Evolutionary conservation across 2,888 invertebrate genomes (phyloP), one percentile per base, ranked within the genome.

Genomic region (Apotomis turbidana): DNA sequence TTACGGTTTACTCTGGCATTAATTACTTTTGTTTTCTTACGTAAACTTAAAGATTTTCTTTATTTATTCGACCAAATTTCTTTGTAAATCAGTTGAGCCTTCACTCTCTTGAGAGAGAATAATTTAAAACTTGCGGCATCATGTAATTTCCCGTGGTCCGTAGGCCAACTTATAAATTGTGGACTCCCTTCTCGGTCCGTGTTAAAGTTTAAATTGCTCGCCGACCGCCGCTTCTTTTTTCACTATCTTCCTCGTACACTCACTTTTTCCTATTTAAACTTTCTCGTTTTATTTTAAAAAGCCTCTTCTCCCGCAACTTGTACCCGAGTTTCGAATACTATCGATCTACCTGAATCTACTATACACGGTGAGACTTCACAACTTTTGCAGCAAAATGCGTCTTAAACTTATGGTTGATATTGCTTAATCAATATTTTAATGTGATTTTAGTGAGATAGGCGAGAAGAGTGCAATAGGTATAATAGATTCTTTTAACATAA

Each of bases 221-320:
- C 71, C 66, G 67, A 71, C 71, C 60, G 68, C 59, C 51, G 82
- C 83, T 81, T 81, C 85, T 89, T 91, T 91, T 92, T 92, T 91
- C 91, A 92, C 92, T 92, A 92, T 91, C 91, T 90, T 83, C 81
- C 83, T 75, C 82, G 80, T 85, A 84, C 88, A 87, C 87, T 88
- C 87, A 88, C 88, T 90, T 91, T 91, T 91, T 90, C 90, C 89
- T 89, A 91, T 93, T 90, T 90, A 90, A 93, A 92, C 89, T 92
- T 93, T 90, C 83, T 80, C 87, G 84, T 89, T 92, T 90, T 90
- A 87, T 91, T 90, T 87, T 84, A 85, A 85, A 86, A 86, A 83
- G 84, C 83, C 83, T 81, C 78, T 79, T 82, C 79, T 81, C 78
- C 80, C 76, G 81, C 78, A 73, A 76, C 76, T 77, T 78, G 78